Evolutionary conservation across 2,888 invertebrate species (phyloP).

Genomic region (Trichacis sp.): DNA sequence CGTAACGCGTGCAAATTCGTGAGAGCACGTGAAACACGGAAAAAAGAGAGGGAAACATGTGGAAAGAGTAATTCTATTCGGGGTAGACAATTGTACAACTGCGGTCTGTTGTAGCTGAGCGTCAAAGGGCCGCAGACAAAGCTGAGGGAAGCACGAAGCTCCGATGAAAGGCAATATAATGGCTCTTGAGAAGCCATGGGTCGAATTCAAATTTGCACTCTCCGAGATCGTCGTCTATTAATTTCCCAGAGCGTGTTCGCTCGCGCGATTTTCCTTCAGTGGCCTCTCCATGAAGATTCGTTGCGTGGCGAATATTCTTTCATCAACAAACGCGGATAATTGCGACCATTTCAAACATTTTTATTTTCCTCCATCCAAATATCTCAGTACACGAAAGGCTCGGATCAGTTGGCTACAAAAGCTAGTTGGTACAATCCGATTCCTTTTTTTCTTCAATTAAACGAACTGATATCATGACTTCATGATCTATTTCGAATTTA

Average conservation of each 20-base stretch:
- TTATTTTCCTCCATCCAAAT: too few relatives aligned
- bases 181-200: slow-evolving; percentile 23
- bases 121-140: slow-evolving; percentile 25
- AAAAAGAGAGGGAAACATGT: background rate
- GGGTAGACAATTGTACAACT: slow-evolving; percentile 55
- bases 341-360: too few relatives aligned
- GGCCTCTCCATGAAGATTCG: too few relatives aligned
- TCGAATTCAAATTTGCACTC: slow-evolving; percentile 28
- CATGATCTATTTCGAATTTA: too few relatives aligned
- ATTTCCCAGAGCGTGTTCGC: slow-evolving; percentile 18
- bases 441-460: too few relatives aligned
- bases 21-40: background rate
- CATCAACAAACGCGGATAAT: too few relatives aligned
- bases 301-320: too few relatives aligned
- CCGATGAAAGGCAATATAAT: slow-evolving; percentile 33
- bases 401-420: too few relatives aligned
- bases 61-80: slow-evolving; percentile 55
- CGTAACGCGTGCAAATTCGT: slow-evolving; percentile 16
- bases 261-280: slow-evolving; percentile 15
- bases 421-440: too few relatives aligned
- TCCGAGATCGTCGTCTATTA: slow-evolving; percentile 25
- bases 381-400: too few relatives aligned
- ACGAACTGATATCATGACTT: too few relatives aligned
- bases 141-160: slow-evolving; percentile 22
- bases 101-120: slow-evolving; percentile 26